Evolutionary conservation across 1,140 invertebrate species (phyloP).

Genomic region (Ridgeia piscesae): DNA sequence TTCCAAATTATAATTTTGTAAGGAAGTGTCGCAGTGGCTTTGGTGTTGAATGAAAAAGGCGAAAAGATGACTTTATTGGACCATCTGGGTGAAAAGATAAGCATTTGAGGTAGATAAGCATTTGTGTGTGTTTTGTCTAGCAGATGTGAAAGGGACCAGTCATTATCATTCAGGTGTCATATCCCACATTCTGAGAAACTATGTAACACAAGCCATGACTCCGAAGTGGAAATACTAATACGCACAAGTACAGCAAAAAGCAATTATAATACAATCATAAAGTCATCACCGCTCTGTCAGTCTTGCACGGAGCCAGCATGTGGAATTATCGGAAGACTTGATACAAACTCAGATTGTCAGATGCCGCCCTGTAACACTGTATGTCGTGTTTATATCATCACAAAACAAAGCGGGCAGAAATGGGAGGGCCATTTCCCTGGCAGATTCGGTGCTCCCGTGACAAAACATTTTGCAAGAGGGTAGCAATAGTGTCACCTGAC

Average conservation of each 20-base stretch:
- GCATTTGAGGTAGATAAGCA: background rate
- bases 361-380: background rate
- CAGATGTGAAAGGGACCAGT: background rate
- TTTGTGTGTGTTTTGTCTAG: background rate
- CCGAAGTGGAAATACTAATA: slow-evolving; percentile 15
- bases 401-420: background rate
- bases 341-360: background rate
- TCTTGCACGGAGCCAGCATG: background rate
- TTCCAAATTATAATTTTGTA: background rate
- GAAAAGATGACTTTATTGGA: background rate
- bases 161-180: background rate
- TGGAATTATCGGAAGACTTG: background rate
- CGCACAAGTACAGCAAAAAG: background rate
- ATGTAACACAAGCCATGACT: slow-evolving; percentile 10
- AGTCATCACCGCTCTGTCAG: background rate
- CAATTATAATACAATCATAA: background rate
- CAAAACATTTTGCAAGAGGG: background rate
- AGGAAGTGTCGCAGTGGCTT: background rate
- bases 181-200: background rate
- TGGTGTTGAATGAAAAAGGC: background rate
- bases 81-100: background rate
- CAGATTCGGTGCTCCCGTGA: background rate
- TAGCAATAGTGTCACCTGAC: background rate
- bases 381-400: background rate
- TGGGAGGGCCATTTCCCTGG: background rate